Evolutionary conservation across 2,113 vertebrate genomes (phyloP).

Genomic region (Elephas maximus): DNA sequence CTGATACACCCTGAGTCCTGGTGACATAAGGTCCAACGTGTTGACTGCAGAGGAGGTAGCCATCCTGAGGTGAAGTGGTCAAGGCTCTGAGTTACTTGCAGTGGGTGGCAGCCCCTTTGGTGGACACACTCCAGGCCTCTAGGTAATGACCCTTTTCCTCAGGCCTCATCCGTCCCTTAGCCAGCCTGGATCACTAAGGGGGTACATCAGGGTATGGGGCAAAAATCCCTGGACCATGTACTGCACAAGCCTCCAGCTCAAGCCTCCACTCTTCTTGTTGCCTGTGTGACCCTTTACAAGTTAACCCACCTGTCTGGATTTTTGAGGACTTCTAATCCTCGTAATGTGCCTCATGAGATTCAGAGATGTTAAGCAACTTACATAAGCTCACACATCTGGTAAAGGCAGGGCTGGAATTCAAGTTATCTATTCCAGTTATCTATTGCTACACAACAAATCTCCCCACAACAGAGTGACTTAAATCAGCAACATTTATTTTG

Average conservation of each 20-base stretch:
- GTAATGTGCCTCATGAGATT: neutral
- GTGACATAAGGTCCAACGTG: neutral
- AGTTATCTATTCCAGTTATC: neutral
- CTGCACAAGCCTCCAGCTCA: fast-evolving
- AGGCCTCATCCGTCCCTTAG: neutral
- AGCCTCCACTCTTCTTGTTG: neutral
- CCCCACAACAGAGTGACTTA: neutral
- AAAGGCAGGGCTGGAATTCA: neutral
- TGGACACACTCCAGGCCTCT: neutral
- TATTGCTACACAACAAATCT: neutral
- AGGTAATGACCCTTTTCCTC: neutral
- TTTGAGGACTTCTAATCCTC: neutral
- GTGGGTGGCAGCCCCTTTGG: neutral
- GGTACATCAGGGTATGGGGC: fast-evolving
- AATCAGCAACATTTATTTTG: neutral
- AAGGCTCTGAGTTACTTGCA: neutral
- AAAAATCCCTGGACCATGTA: fast-evolving
- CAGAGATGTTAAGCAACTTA: neutral
- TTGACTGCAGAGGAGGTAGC: neutral
- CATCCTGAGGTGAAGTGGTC: neutral
- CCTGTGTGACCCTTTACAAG: neutral
- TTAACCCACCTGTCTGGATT: neutral
- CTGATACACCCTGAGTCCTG: neutral
- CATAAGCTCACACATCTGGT: neutral
- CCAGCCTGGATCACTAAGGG: neutral